Evolutionary conservation across 2,113 vertebrate genomes (phyloP).

Genomic region (Tetraodon nigroviridis): DNA sequence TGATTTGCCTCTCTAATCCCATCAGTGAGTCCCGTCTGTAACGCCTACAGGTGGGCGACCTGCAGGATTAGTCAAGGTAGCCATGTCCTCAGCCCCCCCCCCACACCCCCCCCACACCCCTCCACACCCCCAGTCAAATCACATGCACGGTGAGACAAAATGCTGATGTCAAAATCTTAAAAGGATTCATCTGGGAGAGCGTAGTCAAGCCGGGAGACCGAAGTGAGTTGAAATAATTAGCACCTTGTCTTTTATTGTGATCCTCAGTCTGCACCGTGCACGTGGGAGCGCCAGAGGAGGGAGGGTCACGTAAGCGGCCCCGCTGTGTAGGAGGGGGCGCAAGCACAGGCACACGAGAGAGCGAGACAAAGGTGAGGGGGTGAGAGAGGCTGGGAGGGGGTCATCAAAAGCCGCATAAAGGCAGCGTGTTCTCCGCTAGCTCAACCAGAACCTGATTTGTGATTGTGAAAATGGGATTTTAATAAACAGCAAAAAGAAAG

Average conservation of each 20-base stretch:
- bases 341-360: conserved; percentile 49
- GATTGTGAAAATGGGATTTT: too few relatives aligned
- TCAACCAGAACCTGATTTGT: too few relatives aligned
- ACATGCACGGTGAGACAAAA: conserved; percentile 27
- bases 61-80: conserved; percentile 45
- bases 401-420: background rate
- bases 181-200: conserved; percentile 25
- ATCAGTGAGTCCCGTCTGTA: conserved; percentile 51
- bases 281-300: conserved; percentile 20
- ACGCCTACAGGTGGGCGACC: conserved; percentile 33
- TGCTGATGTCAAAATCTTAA: conserved; percentile 41
- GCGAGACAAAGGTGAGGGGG: conserved; percentile 36
- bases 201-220: conserved; percentile 6
- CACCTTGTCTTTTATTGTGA: conserved; percentile 52
- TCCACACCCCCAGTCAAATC: background rate
- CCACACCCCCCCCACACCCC: conserved; percentile 11
- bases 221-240: conserved; percentile 50
- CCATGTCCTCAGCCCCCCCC: conserved; percentile 16
- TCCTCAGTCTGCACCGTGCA: conserved; percentile 41
- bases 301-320: conserved; percentile 26
- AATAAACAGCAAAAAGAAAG: too few relatives aligned
- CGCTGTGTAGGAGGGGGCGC: conserved; percentile 10
- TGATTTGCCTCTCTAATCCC: conserved; percentile 49
- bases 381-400: conserved; percentile 14
- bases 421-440: too few relatives aligned